Conservation (phyloP, 2,797 vertebrate species). For the Meriones psammophilus region DNA sequence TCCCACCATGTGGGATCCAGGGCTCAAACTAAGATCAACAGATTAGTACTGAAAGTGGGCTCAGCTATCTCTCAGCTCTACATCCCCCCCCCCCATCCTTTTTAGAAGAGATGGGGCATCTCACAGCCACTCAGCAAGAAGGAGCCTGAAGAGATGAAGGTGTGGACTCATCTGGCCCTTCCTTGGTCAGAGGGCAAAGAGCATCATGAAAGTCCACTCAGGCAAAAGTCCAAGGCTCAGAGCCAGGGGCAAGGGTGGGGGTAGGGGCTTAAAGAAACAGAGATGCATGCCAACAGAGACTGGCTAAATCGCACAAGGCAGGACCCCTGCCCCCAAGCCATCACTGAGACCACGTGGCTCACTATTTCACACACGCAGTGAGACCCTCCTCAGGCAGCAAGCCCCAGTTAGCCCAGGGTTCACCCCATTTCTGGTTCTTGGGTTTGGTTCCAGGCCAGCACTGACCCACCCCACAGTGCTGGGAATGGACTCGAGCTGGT, state of each 20-base stretch:
- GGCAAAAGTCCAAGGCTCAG: not conserved
- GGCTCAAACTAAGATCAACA: not conserved
- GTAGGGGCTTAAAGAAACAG: not conserved
- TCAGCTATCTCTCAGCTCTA: not conserved
- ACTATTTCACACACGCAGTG: not conserved
- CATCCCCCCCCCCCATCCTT: not conserved
- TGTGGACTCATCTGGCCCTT: not conserved
- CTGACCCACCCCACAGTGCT: conserved; percentile 60
- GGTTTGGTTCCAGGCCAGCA: conserved; percentile 49
- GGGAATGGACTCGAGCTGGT: conserved; percentile 62
- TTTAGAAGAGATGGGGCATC: not conserved
- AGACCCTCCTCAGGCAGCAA: not conserved
- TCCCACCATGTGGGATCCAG: not conserved
- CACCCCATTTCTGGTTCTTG: not conserved
- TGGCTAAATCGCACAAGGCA: not conserved
- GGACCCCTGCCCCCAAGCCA: not conserved
- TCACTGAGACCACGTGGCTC: not conserved
- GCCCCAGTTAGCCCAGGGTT: not conserved
- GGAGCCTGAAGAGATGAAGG: not conserved
- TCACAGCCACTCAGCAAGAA: not conserved
- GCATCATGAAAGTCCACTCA: not conserved
- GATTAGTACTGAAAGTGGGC: not conserved
- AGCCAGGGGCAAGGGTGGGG: not conserved
- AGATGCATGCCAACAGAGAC: not conserved
- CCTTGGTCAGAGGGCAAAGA: not conserved